phyloP scores from a whole-genome alignment of 2,797 vertebrate species.

The Hydrophis major region DNA sequence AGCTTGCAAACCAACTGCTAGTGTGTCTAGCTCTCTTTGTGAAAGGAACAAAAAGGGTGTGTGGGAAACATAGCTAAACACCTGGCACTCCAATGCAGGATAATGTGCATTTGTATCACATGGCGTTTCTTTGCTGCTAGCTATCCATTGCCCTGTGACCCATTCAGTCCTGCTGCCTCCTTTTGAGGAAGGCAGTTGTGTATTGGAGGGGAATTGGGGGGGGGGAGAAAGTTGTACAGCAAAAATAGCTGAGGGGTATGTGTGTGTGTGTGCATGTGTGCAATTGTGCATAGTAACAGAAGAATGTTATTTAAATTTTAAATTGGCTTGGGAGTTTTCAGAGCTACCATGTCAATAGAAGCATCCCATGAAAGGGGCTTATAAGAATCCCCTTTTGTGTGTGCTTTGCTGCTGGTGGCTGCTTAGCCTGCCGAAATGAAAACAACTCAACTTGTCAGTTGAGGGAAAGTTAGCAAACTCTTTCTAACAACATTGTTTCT shows the following conservation, averaged over 20 bases:
- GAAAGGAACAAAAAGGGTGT: conserved; percentile 41
- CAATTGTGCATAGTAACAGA: conserved; percentile 58
- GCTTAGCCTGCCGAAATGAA: conserved; percentile 59
- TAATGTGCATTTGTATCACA: conserved; percentile 72
- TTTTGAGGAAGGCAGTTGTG: conserved; percentile 64
- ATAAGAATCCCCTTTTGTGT: conserved; percentile 56
- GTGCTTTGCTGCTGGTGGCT: conserved; percentile 53
- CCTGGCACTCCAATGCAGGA: conserved; percentile 70
- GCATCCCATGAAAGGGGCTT: conserved; percentile 62
- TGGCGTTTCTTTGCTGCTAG: conserved; percentile 24
- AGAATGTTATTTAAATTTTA: conserved; percentile 70
- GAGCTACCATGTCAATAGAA: conserved; percentile 67
- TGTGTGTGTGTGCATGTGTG: not conserved
- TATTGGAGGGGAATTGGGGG: conserved; percentile 66
- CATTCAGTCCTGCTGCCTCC: conserved; percentile 62
- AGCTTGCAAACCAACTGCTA: not conserved
- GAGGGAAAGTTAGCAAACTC: conserved; percentile 64
- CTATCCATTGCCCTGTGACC: not conserved
- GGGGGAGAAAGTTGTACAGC: conserved; percentile 44
- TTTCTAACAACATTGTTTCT: not conserved
- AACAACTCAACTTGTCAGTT: conserved; percentile 34
- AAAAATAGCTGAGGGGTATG: conserved; percentile 41
- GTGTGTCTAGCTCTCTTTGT: conserved; percentile 33
- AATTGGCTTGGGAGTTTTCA: conserved; percentile 63
- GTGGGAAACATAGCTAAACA: conserved; percentile 68